Conservation (phyloP, 2,113 vertebrate genomes). For the Ageneiosus marmoratus region DNA sequence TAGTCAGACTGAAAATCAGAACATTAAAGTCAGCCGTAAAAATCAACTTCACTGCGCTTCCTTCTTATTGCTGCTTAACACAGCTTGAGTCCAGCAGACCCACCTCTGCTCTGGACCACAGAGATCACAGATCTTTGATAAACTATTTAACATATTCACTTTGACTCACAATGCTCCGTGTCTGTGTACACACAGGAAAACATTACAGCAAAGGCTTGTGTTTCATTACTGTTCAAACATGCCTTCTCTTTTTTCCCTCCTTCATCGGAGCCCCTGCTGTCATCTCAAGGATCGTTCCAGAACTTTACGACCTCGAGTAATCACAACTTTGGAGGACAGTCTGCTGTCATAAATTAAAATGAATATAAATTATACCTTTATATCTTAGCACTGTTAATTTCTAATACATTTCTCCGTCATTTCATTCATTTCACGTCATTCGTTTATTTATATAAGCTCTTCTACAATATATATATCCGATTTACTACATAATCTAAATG, state of each 20-base stretch:
- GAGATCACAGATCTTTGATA: slow-evolving; percentile 13
- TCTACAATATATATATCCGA: too few species aligned
- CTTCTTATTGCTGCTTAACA: neutral
- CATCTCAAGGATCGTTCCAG: neutral
- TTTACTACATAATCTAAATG: too few species aligned
- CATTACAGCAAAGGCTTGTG: slow-evolving; percentile 1
- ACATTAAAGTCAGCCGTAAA: neutral
- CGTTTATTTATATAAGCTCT: too few species aligned
- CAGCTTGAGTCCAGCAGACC: neutral
- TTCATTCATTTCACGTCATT: too few species aligned
- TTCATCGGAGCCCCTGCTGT: neutral
- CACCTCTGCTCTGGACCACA: slow-evolving; percentile 2
- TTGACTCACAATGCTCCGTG: neutral
- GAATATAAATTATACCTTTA: too few species aligned
- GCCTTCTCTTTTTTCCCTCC: neutral
- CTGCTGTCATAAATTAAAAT: neutral
- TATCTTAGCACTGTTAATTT: too few species aligned
- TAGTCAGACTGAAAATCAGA: slow-evolving; percentile 1
- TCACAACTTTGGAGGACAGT: neutral
- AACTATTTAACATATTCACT: slow-evolving; percentile 14
- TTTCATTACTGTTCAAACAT: slow-evolving; percentile 2
- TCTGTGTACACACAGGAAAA: neutral
- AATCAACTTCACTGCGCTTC: neutral
- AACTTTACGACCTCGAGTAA: neutral
- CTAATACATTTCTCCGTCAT: too few species aligned